These are phyloP conservation scores for Halichoerus grypus DNA, from an alignment of 2,113 vertebrate genomes.

Conservation along the genomic window DNA sequence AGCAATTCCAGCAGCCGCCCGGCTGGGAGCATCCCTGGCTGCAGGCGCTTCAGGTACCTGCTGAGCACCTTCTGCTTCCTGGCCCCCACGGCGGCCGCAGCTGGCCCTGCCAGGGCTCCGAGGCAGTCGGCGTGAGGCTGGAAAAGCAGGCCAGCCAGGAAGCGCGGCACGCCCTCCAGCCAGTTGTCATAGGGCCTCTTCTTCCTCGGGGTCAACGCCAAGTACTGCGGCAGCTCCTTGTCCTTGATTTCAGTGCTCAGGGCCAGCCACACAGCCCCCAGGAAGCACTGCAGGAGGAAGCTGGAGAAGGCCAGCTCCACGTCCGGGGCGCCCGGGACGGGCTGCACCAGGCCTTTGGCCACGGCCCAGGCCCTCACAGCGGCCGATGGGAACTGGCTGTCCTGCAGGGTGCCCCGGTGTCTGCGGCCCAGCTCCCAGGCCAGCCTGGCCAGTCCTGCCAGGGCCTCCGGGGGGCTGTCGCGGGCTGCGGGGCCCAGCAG, in stretches of 20 bases:
- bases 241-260: conserved; percentile 89
- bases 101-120: conserved; percentile 70
- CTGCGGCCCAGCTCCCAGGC: conserved; percentile 92
- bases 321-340: background rate
- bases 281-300: conserved; percentile 92
- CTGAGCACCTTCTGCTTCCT: conserved; percentile 88
- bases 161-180: conserved; percentile 90
- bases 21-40: conserved; percentile 82
- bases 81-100: background rate
- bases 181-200: conserved; percentile 90
- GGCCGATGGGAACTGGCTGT: conserved; percentile 60
- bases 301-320: conserved; percentile 86
- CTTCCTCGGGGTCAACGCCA: conserved; percentile 87
- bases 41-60: conserved; percentile 88
- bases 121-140: conserved; percentile 79
- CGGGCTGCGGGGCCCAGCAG: conserved; percentile 83
- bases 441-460: conserved; percentile 86
- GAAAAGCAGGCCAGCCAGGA: conserved; percentile 91
- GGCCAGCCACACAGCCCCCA: conserved; percentile 90
- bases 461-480: background rate
- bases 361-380: conserved; percentile 88
- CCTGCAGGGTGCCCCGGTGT: conserved; percentile 83
- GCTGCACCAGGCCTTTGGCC: conserved; percentile 84
- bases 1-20: conserved; percentile 91
- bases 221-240: conserved; percentile 88